phyloP scores from a whole-genome alignment of 2,888 invertebrate genomes.

The Himalopsyche kuldschensis region DNA sequence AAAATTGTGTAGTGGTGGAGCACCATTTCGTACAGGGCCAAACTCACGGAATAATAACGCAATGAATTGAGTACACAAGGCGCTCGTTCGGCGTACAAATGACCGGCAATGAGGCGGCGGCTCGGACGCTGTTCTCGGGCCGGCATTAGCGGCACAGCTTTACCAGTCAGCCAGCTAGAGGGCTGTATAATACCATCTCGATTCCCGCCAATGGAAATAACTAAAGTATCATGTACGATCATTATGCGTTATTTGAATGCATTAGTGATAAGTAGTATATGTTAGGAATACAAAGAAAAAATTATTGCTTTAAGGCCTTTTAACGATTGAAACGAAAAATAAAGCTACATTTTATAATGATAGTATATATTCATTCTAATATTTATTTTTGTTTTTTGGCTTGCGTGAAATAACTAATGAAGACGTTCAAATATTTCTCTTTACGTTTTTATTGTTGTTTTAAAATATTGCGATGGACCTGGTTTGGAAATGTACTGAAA shows the following conservation, averaged over 20 bases:
- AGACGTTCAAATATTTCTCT: too few relatives aligned
- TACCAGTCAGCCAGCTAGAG: background rate
- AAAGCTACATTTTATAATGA: too few relatives aligned
- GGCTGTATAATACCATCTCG: background rate
- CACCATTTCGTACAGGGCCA: background rate
- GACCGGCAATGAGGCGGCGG: constrained; percentile 7
- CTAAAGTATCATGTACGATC: background rate
- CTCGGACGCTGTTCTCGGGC: background rate
- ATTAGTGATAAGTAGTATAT: background rate
- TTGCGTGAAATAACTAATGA: too few relatives aligned
- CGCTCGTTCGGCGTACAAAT: background rate
- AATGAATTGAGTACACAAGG: background rate
- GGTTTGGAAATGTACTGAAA: too few relatives aligned
- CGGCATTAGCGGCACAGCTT: background rate
- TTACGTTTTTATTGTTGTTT: too few relatives aligned
- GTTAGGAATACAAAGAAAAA: background rate
- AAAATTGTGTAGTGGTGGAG: background rate
- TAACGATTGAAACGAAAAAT: background rate
- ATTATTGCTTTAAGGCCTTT: background rate
- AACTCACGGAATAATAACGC: background rate
- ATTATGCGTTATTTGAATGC: background rate
- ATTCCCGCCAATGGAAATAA: background rate
- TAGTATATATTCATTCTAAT: too few relatives aligned
- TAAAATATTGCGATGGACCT: too few relatives aligned
- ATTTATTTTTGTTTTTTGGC: too few relatives aligned